Evolutionary conservation across 2,797 vertebrate genomes (phyloP).

Genomic region (Pangasius djambal): DNA sequence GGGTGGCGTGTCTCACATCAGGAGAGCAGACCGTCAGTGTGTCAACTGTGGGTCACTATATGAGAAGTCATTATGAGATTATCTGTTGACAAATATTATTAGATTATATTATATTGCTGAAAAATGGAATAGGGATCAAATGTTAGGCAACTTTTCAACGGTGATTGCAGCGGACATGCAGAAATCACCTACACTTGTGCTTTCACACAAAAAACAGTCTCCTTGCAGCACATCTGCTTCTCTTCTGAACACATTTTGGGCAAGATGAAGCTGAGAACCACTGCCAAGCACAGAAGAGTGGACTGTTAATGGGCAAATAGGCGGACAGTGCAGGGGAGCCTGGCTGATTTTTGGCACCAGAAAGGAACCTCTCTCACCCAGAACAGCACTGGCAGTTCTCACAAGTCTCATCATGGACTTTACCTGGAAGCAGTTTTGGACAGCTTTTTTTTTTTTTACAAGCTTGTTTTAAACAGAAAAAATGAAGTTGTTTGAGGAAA

Average conservation of each 20-base stretch:
- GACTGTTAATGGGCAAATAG: slow-evolving; percentile 51
- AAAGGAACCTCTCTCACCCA: slow-evolving; percentile 23
- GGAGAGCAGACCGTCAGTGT: slow-evolving; percentile 4
- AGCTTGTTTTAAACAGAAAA: neutral
- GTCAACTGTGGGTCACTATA: slow-evolving; percentile 1
- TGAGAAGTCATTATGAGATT: neutral
- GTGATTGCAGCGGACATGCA: neutral
- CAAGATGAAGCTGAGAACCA: slow-evolving; percentile 38
- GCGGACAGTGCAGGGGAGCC: slow-evolving; percentile 46
- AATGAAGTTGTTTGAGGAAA: neutral
- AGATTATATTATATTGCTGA: neutral
- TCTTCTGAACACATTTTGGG: slow-evolving; percentile 47
- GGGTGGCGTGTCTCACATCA: slow-evolving; percentile 51
- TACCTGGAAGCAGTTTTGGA: slow-evolving; percentile 11
- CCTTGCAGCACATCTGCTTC: slow-evolving; percentile 54
- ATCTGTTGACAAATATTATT: neutral
- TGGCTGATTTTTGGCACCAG: slow-evolving; percentile 45
- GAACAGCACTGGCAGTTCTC: slow-evolving; percentile 39
- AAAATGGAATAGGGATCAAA: neutral
- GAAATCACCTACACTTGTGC: neutral
- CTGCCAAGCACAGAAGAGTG: slow-evolving; percentile 49
- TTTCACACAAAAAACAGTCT: slow-evolving; percentile 32
- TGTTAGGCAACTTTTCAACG: neutral
- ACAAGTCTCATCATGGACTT: neutral
- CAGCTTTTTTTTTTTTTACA: neutral